Evolutionary conservation across 2,888 invertebrate genomes (phyloP), one percentile per base, ranked within the genome.

Genomic region (Pterobdella sp.): DNA sequence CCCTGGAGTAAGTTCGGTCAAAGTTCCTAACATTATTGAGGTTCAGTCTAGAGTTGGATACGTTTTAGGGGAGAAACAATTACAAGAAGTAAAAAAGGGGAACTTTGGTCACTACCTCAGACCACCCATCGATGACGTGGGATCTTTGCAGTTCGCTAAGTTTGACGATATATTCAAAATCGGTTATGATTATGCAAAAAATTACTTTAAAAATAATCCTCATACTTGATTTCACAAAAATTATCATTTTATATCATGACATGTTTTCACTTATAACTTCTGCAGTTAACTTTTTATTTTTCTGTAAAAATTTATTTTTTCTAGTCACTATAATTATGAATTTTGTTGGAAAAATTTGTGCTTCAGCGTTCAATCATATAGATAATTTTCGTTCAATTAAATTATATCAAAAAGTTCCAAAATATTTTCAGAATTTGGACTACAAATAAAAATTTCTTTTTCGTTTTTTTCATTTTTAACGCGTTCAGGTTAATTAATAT

Each of bases 41-140:
- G 73, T 73, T 7, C 73, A 73, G 60, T 69, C 73, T 34, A 34
- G 69, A 10, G 69, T 73, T 14, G 73, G 69, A 10, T 73, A 73
- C 37, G 73, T 73, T 22, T 64, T 69, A 36, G 52, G 73, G 29
- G 73, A 73, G 35, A 37, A 60, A 31, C 64, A 69, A 29, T 32
- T 73, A 22, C 69, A 69, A 49, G 63, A 68, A 29, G 49, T 73
- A 31, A 73, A 73, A 31, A 60, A 52, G 14, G 64, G 73, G 22
- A 32, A 26, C 18, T 31, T 52, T 49, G 68, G 68, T 60, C 52
- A 73, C 18, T 73, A 73, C 64, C 31, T 73, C 1, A 35, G 73
- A 34, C 73, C 73, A n/a, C 73, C 73, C 22, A 69, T 73, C 60
- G 69, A 69, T 32, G 60, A 73, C 4, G 69, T 68, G 56, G 69